phyloP scores from a whole-genome alignment of 2,113 vertebrate genomes.

The Sorex fumeus region DNA sequence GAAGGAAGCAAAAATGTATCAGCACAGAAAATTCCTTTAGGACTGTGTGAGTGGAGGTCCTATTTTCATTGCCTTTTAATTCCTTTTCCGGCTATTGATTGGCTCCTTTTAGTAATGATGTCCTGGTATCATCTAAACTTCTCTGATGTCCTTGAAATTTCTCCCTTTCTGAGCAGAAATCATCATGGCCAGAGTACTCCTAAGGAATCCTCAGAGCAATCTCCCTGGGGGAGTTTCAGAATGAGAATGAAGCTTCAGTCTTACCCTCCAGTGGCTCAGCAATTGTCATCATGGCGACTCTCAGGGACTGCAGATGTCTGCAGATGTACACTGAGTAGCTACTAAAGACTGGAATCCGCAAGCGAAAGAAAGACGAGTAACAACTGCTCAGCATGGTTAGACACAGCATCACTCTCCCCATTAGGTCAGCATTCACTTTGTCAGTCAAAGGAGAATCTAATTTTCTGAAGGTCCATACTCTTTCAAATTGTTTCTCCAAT shows the following conservation, averaged over 20 bases:
- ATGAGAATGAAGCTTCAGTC: background rate
- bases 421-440: background rate
- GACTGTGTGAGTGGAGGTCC: background rate
- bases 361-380: background rate
- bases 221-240: background rate
- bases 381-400: background rate
- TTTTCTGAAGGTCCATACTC: background rate
- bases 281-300: background rate
- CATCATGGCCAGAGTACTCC: constrained; percentile 14
- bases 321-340: background rate
- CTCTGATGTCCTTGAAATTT: constrained; percentile 49
- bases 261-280: constrained; percentile 36
- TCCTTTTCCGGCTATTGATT: constrained; percentile 38
- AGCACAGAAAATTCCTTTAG: constrained; percentile 7
- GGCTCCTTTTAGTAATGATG: background rate
- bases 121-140: constrained; percentile 40
- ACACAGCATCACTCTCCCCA: background rate
- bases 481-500: constrained; percentile 34
- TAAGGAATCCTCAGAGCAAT: background rate
- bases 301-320: constrained; percentile 30
- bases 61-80: constrained; percentile 23
- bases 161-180: constrained; percentile 42
- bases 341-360: constrained; percentile 12
- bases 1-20: constrained; percentile 24
- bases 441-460: background rate